Percentiles rank a stretch among this genome's conserved stretches.
Evolutionary conservation across 2,888 invertebrate species (phyloP).

Genomic region (Nowickia ferox): DNA sequence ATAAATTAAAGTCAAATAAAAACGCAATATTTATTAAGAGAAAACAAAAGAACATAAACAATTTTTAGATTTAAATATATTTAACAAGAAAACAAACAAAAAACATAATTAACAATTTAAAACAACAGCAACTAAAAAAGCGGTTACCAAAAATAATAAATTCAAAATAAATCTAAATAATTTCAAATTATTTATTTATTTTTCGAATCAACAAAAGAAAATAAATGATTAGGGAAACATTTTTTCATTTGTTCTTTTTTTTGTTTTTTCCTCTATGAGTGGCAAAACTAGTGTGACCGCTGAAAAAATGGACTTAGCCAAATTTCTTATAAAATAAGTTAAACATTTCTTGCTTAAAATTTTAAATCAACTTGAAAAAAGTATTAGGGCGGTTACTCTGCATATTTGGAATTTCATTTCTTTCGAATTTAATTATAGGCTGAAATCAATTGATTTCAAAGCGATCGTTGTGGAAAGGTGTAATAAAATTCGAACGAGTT

Average conservation of each 20-base stretch:
- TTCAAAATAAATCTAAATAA: slow-evolving; percentile 47
- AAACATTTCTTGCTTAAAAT: no score
- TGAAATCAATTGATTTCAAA: no score
- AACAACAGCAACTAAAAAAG: slow-evolving; percentile 61
- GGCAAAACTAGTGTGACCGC: background rate
- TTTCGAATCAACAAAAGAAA: slow-evolving; percentile 35
- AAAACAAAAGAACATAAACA: slow-evolving; percentile 39
- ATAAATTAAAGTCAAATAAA: slow-evolving; percentile 42
- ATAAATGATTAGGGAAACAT: slow-evolving; percentile 43
- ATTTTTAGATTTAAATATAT: slow-evolving; percentile 53
- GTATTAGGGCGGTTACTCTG: no score
- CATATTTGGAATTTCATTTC: no score
- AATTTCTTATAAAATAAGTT: no score
- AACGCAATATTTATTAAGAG: slow-evolving; percentile 71
- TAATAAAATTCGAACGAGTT: no score
- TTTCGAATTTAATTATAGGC: no score
- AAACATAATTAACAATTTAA: slow-evolving; percentile 45
- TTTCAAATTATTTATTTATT: slow-evolving; percentile 24
- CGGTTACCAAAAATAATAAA: slow-evolving; percentile 72
- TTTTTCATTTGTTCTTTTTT: background rate
- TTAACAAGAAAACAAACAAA: slow-evolving; percentile 22
- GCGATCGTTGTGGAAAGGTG: no score
- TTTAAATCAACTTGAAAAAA: no score
- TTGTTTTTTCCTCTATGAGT: background rate
- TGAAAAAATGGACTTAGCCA: background rate